Base-by-base conservation (phyloP, 2,888 invertebrate species). In the Chrysomela aeneicollis region DNA sequence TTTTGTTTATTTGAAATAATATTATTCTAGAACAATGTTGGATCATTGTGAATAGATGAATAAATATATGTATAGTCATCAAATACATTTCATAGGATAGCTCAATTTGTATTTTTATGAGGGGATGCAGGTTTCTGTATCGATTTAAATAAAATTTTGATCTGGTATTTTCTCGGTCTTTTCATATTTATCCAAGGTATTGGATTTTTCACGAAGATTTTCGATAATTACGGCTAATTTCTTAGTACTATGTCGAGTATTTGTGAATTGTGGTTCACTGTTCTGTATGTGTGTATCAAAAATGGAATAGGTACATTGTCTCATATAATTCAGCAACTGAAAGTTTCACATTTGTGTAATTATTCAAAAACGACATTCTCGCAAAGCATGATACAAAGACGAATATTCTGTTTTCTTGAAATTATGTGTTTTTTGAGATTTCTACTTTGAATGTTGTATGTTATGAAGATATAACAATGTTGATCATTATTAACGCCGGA, bases 241-340 rank as follows among this genome's bases (percentile, higher is more conserved):
- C n/a, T n/a, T n/a, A 21, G 22, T 51, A 51, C 51, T 21, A 51
- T 51, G 10, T 26, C 21, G 22, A n/a, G 51, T 51, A 51, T 51
- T 26, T 51, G 51, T 22, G 12, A 51, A 19, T 26, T 51, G 51
- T 22, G 12, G 26, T 51, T 51, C 18, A 22, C 26, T 26, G 26
- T 26, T 26, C 6, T 26, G 26, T 26, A 26, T 21, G 22, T 51
- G 51, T 51, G 22, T 51, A 51, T 51, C 51, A 51, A n/a, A 22
- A 51, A 51, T 51, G 10, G 26, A 26, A 51, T 51, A n/a, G n/a
- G n/a, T n/a, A 51, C 21, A 51, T 51, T 51, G 1, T 51, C 22
- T 51, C 51, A 51, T 22, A 22, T 22, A 51, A 22, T 26, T 51
- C 21, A 51, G 9, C n/a, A 42, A 42, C 42, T 42, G 10, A 2